Percentiles rank a stretch among this genome's conserved stretches.
Conservation (phyloP, 1,140 invertebrate species). For the Antheraea pernyi region DNA sequence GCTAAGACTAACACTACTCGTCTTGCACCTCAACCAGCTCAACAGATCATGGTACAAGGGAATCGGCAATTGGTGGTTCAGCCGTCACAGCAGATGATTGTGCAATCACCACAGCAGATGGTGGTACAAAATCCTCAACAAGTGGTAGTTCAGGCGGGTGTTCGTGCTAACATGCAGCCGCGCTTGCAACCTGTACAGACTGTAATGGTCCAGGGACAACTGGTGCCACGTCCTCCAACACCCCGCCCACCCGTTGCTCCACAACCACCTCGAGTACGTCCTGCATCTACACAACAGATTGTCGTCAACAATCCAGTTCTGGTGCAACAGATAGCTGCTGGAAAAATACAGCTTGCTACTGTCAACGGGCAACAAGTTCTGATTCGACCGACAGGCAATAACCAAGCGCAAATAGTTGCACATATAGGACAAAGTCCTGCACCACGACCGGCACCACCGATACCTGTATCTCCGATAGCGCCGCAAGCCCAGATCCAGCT, state of each 20-base stretch:
- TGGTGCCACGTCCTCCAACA: conserved; percentile 39
- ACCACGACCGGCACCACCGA: conserved; percentile 30
- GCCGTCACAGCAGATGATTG: conserved; percentile 41
- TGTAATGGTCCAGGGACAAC: conserved; percentile 62
- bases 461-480: conserved; percentile 39
- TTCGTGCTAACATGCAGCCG: conserved; percentile 32
- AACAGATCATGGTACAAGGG: conserved; percentile 39
- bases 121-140: conserved; percentile 47
- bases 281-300: conserved; percentile 80
- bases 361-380: conserved; percentile 90
- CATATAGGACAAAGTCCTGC: conserved; percentile 75
- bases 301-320: conserved; percentile 87
- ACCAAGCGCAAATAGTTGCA: conserved; percentile 85
- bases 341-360: conserved; percentile 90
- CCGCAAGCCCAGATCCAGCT: conserved; percentile 48
- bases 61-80: conserved; percentile 53
- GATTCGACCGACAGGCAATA: conserved; percentile 86
- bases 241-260: conserved; percentile 25
- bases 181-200: conserved; percentile 50
- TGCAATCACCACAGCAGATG: conserved; percentile 43
- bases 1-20: conserved; percentile 32
- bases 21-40: conserved; percentile 26
- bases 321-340: conserved; percentile 87
- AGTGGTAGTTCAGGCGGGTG: conserved; percentile 61
- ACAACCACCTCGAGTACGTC: conserved; percentile 42